Base-by-base conservation (phyloP, 2,888 invertebrate genomes). In the Ochlodes sylvanus region DNA sequence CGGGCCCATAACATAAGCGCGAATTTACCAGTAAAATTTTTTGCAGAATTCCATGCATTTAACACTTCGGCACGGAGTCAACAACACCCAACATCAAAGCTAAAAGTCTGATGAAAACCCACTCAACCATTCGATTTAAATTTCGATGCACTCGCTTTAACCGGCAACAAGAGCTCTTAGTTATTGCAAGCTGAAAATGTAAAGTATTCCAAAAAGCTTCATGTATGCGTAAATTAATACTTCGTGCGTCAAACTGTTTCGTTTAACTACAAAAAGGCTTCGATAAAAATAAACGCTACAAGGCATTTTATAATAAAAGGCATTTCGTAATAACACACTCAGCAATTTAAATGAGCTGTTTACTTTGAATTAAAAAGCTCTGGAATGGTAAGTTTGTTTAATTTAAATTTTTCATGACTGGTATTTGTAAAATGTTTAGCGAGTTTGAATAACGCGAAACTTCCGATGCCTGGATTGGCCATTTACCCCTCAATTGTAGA, bases 171-270 rank as follows among this genome's bases (percentile, higher is more conserved):
- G 66, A 17, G 66, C 66, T 66, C 66, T 60, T 50, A 14, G 17
- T 58, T 38, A 21, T 50, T 42, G 42, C 50, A 65, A 66, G 60
- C 54, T 60, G 9, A 65, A 60, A 66, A 42, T 58, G 58, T 52
- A 34, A 52, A 55, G 63, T 55, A 41, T 52, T 32, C 27, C 41
- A 1, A 66, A 66, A 66, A 21, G 27, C 57, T 57, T 10, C 17
- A 54, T 42, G 27, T 58, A 19, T 21, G 52, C 60, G 15, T 54
- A 66, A 66, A 54, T 66, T 60, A 65, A 38, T 50, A 55, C 54
- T 66, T 19, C 17, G 21, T 54, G 21, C 42, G 58, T 58, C 52
- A 34, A 47, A 17, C 34, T 27, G 27, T 21, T 42, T 54, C 52
- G 65, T 41, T 65, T 27, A 52, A 52, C 50, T n/a, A 21, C 47